Conservation (phyloP, 1,140 invertebrate species). For the Cyclina sinensis region DNA sequence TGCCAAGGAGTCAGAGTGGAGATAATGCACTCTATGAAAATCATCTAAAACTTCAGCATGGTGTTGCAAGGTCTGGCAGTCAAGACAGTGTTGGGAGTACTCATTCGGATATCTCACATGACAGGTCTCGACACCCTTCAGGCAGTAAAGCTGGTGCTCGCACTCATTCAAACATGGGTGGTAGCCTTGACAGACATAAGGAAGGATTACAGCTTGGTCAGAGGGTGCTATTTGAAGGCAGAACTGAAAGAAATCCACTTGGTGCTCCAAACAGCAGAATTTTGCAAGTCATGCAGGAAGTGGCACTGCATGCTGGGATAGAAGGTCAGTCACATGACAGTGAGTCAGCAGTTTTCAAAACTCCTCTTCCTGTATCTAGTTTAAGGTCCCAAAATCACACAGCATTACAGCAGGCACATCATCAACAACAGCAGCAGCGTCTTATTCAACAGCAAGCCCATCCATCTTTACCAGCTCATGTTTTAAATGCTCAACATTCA, state of each 20-base stretch:
- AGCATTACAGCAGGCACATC: slow-evolving; percentile 15
- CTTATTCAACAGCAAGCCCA: not conserved
- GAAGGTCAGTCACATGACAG: slow-evolving; percentile 61
- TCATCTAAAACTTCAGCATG: slow-evolving; percentile 73
- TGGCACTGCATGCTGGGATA: slow-evolving; percentile 83
- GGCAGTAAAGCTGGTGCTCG: slow-evolving; percentile 7
- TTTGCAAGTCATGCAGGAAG: slow-evolving; percentile 85
- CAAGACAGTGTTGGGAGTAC: slow-evolving; percentile 87
- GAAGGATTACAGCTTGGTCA: slow-evolving; percentile 53
- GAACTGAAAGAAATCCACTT: slow-evolving; percentile 61
- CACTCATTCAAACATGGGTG: slow-evolving; percentile 72
- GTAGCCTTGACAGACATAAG: slow-evolving; percentile 79
- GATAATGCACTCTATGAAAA: slow-evolving; percentile 74
- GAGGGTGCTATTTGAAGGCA: slow-evolving; percentile 47
- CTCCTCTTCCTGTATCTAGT: slow-evolving; percentile 40
- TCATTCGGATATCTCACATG: slow-evolving; percentile 87
- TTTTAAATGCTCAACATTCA: not conserved
- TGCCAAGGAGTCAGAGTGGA: slow-evolving; percentile 71
- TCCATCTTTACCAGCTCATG: slow-evolving; percentile 22
- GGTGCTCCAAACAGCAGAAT: slow-evolving; percentile 80
- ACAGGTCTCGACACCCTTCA: slow-evolving; percentile 78
- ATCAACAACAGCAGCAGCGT: not conserved
- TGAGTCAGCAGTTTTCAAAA: slow-evolving; percentile 61
- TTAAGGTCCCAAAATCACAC: slow-evolving; percentile 22
- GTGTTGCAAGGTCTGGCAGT: slow-evolving; percentile 86